These are phyloP conservation scores for Microtus richardsoni DNA, from an alignment of 2,113 vertebrate species.

Conservation along the genomic window DNA sequence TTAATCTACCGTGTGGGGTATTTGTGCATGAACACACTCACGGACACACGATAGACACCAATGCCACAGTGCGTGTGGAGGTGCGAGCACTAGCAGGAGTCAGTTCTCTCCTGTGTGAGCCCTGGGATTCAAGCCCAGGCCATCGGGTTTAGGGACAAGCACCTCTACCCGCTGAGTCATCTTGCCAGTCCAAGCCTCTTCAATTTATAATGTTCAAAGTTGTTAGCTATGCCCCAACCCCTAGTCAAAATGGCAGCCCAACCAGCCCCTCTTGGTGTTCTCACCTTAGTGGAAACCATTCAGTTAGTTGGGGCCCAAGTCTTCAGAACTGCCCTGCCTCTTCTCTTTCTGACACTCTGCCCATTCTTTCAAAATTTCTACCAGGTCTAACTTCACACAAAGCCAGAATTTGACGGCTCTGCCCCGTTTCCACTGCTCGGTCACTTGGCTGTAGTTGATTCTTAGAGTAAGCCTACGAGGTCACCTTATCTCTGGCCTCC, in stretches of 20 bases:
- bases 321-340: background rate
- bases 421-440: background rate
- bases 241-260: background rate
- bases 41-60: background rate
- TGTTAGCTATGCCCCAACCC: background rate
- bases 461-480: background rate
- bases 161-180: background rate
- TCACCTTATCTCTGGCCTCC: background rate
- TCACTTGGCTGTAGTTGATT: background rate
- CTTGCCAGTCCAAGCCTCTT: background rate
- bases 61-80: background rate
- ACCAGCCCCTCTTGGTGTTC: background rate
- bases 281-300: background rate
- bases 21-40: background rate
- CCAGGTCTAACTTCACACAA: background rate
- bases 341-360: background rate
- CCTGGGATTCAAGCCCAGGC: too few species aligned
- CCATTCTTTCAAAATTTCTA: slow-evolving; percentile 1
- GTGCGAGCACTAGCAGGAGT: background rate
- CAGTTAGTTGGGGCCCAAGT: background rate
- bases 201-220: background rate
- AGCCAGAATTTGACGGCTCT: background rate
- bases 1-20: background rate
- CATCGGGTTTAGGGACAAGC: background rate
- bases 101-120: background rate